phyloP scores from a whole-genome alignment of 2,888 invertebrate genomes.

The Mesorhabditis belari region DNA sequence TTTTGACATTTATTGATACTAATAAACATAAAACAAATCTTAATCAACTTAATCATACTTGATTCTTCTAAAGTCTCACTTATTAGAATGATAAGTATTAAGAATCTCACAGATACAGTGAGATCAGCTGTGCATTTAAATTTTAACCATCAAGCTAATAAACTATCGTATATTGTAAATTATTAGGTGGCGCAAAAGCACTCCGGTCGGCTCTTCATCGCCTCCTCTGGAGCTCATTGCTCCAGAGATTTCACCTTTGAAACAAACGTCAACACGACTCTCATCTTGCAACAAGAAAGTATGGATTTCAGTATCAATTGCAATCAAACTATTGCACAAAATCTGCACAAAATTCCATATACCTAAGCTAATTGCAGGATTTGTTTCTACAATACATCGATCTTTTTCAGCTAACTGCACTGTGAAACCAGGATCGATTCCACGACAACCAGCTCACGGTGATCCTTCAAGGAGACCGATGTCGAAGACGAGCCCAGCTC shows the following conservation, averaged over 20 bases:
- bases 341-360: background rate
- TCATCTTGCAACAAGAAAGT: conserved; percentile 23
- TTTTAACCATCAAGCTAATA: no score
- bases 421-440: background rate
- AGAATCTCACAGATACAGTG: no score
- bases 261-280: conserved; percentile 22
- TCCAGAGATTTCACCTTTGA: conserved; percentile 33
- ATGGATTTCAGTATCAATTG: no score
- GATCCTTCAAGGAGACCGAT: background rate
- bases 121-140: no score
- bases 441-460: background rate
- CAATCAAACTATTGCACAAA: background rate
- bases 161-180: no score
- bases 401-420: background rate
- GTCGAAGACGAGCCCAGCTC: background rate
- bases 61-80: no score
- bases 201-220: conserved; percentile 23
- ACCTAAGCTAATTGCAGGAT: no score
- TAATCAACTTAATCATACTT: no score
- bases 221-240: conserved; percentile 32
- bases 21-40: no score
- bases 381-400: no score
- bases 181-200: conserved; percentile 17
- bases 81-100: no score
- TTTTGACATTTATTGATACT: no score